A percentile compares a stretch with the other conserved stretches of the same genome.
Conservation (phyloP, 2,797 vertebrate species). For the Esox masquinongy region DNA sequence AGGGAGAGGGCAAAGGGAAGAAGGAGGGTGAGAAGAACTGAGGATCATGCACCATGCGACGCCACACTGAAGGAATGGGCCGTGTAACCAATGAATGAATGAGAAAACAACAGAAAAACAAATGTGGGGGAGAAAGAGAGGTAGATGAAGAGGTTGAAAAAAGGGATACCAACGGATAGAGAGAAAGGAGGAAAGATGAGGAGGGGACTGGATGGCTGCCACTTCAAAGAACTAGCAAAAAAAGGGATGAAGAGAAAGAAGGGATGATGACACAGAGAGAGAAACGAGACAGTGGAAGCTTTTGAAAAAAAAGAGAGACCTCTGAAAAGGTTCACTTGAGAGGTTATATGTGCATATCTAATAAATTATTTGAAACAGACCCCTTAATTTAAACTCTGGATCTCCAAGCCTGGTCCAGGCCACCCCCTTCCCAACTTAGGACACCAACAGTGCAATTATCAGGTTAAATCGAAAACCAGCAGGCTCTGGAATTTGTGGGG, state of each 20-base stretch:
- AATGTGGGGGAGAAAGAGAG: slow-evolving; percentile 17
- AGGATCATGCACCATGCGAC: slow-evolving; percentile 81
- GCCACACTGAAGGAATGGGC: slow-evolving; percentile 39
- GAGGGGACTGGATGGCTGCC: background rate
- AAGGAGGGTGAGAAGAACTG: slow-evolving; percentile 73
- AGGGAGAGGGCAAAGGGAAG: slow-evolving; percentile 55
- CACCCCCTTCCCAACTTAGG: no score
- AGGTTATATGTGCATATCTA: background rate
- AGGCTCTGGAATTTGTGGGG: no score
- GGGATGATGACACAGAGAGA: slow-evolving; percentile 13
- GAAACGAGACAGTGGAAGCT: background rate
- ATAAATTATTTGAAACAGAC: no score
- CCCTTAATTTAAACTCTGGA: no score
- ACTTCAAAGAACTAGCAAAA: background rate
- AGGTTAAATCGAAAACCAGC: no score
- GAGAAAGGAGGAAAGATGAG: background rate
- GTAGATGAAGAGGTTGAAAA: slow-evolving; percentile 13
- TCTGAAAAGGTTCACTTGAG: background rate
- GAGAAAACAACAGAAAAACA: slow-evolving; percentile 40
- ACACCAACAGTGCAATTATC: no score
- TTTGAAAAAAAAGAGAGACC: background rate
- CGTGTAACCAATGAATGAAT: slow-evolving; percentile 31
- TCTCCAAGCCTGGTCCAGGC: no score
- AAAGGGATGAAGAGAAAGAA: background rate
- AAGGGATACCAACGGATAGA: background rate